Base-by-base conservation (phyloP, 2,113 vertebrate genomes). In the human region DNA sequence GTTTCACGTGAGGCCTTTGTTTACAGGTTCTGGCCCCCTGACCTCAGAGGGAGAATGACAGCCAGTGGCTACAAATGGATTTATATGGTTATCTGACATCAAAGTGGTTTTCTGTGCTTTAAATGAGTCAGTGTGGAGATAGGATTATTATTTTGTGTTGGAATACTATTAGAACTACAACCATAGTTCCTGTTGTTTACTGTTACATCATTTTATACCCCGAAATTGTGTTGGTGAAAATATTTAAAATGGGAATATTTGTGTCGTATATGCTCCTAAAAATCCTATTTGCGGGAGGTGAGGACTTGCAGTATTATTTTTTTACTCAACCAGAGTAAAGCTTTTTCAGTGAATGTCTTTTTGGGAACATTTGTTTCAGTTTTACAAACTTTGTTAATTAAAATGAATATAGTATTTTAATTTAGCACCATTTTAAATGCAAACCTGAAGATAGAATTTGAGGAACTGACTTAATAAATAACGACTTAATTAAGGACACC, bases 391-490 rank as follows among this genome's bases (percentile, higher is more conserved):
- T 86, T n/a, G 5, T 73, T 27, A 81, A 89, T 70, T 86, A 91
- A 96, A 85, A 83, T 79, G n/a, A 86, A 48, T 35, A 3, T 16
- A 75, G 75, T 35, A 55, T 75, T 94, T 88, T 90, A 72, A 82
- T 73, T 52, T 40, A 70, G 30, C 55, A 73, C 17, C 3, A 16
- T 81, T 96, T 79, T 84, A 11, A 59, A 86, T 92, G 30, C 35
- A 78, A 95, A 84, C 50, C 38, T 57, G 9, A 87, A 90, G 38
- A 73, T 59, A 45, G 35, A 68, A 68, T 93, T 96, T 93, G 72
- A 94, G 52, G 88, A 92, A 75, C 61, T 80, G 25, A 83, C 73
- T 90, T 94, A 83, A 68, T 90, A 92, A 96, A 52, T 96, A 82
- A 45, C 66, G 25, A 78, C 35, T 96, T 64, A 30, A 43, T 73